phyloP scores from a whole-genome alignment of 1,140 invertebrate species.

The Araneus ventricosus region DNA sequence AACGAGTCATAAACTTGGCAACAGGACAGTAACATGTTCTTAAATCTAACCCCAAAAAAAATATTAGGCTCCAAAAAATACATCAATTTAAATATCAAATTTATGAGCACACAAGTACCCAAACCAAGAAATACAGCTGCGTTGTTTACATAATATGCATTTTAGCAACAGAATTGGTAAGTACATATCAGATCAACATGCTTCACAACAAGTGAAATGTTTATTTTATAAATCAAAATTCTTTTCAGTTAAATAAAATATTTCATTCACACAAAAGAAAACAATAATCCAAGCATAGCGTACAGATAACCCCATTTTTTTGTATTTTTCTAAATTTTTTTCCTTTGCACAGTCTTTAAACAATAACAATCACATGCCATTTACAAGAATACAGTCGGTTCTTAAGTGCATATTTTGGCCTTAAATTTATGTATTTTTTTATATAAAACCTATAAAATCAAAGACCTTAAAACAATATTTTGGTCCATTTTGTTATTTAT shows the following conservation, averaged over 20 bases:
- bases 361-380: not conserved
- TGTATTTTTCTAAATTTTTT: not conserved
- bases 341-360: not conserved
- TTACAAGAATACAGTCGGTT: slow-evolving; percentile 15
- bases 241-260: not conserved
- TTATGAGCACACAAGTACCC: not conserved
- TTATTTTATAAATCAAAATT: not conserved
- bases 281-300: not conserved
- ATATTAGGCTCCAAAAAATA: not conserved
- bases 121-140: not conserved
- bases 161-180: not conserved
- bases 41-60: too few species aligned
- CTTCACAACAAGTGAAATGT: not conserved
- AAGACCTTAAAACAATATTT: slow-evolving; percentile 46
- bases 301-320: not conserved
- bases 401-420: slow-evolving; percentile 10
- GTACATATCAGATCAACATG: not conserved
- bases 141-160: not conserved
- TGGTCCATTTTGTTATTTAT: slow-evolving; percentile 67
- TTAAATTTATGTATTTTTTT: not conserved
- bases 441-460: slow-evolving; percentile 60
- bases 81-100: not conserved
- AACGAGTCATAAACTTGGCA: too few species aligned
- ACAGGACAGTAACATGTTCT: too few species aligned
- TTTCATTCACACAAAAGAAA: not conserved